Base-by-base conservation (phyloP, 2,797 vertebrate genomes). In the Phyllotis vaccarum region DNA sequence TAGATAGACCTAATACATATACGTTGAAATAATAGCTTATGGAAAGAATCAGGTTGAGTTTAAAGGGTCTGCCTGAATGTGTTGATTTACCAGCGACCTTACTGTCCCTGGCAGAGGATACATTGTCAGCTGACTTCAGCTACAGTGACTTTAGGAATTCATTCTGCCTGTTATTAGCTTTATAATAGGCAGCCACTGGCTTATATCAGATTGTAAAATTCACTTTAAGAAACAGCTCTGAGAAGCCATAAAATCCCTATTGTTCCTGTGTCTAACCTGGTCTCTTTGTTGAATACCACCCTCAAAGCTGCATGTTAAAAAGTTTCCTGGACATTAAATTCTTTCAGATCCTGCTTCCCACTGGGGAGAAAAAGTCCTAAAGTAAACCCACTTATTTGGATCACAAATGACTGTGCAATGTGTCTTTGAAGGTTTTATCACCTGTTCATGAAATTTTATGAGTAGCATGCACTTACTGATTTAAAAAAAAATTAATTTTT, bases 271-370 rank as follows among this genome's bases (percentile, higher is more conserved):
- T 58, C 31, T 92, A 66, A 60, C 40, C 70, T 58, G 6, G 76
- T 4, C 91, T 86, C 16, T 90, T 43, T 64, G 22, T 68, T 17
- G 22, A 78, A 2, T 58, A 11, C 31, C 66, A 4, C 21, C 2
- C 2, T 87, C 5, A 21, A 76, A 49, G 31, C 3, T 17, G 6
- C 37, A n/a, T 21, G 4, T 68, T 43, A 78, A 56, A 37, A 87
- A 60, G n/a, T 22, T 37, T 49, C 27, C 13, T 66, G 19, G 80
- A 66, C 27, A 72, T 7, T 34, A 56, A 64, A 74, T 74, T 54
- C 19, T 62, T 94, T 88, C 70, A 70, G 6, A 90, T 52, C 62
- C 27, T 75, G 17, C 22, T 96, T 96, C 52, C 52, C 27, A 64
- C 6, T 76, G n/a, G 21, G 19, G 31, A 5, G 40, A n/a, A 81